Evolutionary conservation across 2,113 vertebrate species (phyloP).

Genomic region (Tetrax tetrax): DNA sequence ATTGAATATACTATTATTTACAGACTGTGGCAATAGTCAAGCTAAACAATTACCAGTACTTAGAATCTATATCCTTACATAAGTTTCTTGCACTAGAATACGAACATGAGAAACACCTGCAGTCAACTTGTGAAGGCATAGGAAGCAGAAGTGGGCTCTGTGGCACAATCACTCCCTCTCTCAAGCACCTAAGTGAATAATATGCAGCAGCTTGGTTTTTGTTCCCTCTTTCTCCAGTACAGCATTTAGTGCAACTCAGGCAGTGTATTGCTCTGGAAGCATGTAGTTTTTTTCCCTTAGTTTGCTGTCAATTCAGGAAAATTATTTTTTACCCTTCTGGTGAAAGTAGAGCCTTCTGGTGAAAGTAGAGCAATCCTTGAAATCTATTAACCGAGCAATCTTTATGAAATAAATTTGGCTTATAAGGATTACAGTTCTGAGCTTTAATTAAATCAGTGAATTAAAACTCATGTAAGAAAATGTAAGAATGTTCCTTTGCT

Average conservation of each 20-base stretch:
- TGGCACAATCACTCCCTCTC: background rate
- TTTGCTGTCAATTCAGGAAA: background rate
- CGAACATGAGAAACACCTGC: background rate
- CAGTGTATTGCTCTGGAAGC: background rate
- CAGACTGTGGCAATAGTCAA: background rate
- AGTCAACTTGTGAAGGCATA: background rate
- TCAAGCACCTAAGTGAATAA: background rate
- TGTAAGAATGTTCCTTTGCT: background rate
- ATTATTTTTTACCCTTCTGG: background rate
- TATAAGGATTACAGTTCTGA: background rate
- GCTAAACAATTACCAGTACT: background rate
- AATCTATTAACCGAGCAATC: constrained; percentile 19
- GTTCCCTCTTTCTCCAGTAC: background rate
- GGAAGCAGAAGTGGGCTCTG: background rate
- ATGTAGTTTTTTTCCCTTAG: background rate
- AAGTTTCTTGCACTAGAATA: background rate
- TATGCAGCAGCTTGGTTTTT: background rate
- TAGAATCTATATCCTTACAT: background rate
- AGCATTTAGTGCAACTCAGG: background rate
- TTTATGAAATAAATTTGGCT: constrained; percentile 6
- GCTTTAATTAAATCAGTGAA: constrained; percentile 30
- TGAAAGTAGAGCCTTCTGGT: background rate
- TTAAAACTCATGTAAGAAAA: constrained; percentile 8
- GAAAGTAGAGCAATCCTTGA: background rate
- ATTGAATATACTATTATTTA: background rate